Conservation (phyloP, 2,888 invertebrate genomes). For the Acanthosepion esculentum region DNA sequence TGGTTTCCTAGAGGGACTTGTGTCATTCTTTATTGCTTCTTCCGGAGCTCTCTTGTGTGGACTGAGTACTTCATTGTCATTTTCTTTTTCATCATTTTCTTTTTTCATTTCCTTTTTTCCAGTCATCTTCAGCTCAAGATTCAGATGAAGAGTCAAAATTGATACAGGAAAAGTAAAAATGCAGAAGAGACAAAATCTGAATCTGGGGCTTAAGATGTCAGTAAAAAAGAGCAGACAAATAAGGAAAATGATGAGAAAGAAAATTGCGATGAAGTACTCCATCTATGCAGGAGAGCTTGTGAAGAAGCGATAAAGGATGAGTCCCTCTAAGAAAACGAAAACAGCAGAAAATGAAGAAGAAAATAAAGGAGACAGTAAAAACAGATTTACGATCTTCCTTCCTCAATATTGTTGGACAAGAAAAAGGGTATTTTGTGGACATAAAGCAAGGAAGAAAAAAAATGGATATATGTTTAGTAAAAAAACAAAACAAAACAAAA, state of each 20-base stretch:
- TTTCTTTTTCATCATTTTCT: no score
- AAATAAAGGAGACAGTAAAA: constrained; percentile 25
- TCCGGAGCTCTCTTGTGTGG: no score
- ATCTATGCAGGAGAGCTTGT: neutral
- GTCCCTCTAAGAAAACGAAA: constrained; percentile 40
- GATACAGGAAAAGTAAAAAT: constrained; percentile 35
- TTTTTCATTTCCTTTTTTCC: no score
- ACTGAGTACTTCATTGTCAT: no score
- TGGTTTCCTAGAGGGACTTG: no score
- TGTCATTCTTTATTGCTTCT: no score
- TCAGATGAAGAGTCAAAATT: no score
- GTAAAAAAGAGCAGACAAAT: constrained; percentile 46
- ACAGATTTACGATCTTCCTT: neutral
- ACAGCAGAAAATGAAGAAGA: neutral
- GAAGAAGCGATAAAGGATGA: constrained; percentile 6
- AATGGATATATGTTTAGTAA: no score
- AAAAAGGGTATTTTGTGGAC: neutral
- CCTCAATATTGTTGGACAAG: neutral
- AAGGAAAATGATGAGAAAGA: constrained; percentile 56
- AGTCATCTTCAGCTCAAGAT: no score
- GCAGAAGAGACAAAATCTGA: neutral
- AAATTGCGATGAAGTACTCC: constrained; percentile 44
- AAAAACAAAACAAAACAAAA: no score
- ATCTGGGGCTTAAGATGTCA: neutral
- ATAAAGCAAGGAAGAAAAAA: neutral